phyloP scores from a whole-genome alignment of 2,888 invertebrate genomes.

The Lochmaea capreae region DNA sequence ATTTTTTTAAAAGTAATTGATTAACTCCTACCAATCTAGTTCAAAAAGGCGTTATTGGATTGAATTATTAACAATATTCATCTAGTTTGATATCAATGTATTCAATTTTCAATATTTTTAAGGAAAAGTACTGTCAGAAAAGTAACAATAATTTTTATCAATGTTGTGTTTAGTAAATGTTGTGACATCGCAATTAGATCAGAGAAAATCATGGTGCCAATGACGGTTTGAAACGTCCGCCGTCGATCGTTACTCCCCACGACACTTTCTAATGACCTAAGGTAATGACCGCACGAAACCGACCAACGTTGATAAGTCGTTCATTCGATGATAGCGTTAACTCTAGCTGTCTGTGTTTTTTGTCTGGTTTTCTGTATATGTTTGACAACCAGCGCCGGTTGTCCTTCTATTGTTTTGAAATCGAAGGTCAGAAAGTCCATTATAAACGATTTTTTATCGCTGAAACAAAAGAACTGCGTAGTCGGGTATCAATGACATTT shows the following conservation, averaged over 20 bases:
- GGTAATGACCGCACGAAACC: constrained; percentile 54
- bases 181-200: not conserved
- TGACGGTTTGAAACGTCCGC: constrained; percentile 47
- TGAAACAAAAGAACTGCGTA: not conserved
- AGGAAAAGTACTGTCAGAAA: too few species aligned
- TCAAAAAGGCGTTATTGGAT: too few species aligned
- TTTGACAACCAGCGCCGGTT: not conserved
- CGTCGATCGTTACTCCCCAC: constrained; percentile 53
- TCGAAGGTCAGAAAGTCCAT: not conserved
- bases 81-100: too few species aligned
- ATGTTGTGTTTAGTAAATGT: not conserved
- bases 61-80: too few species aligned
- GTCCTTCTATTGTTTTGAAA: constrained; percentile 14
- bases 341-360: constrained; percentile 15
- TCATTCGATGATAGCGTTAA: constrained; percentile 9
- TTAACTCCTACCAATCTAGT: too few species aligned
- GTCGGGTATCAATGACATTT: not conserved
- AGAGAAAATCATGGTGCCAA: constrained; percentile 42
- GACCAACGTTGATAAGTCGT: constrained; percentile 19
- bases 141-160: too few species aligned
- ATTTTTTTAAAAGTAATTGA: too few species aligned
- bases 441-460: constrained; percentile 4
- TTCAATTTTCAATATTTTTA: too few species aligned
- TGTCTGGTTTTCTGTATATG: not conserved
- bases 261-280: constrained; percentile 57